phyloP scores from a whole-genome alignment of 1,140 invertebrate species.

The Mizuhopecten yessoensis region DNA sequence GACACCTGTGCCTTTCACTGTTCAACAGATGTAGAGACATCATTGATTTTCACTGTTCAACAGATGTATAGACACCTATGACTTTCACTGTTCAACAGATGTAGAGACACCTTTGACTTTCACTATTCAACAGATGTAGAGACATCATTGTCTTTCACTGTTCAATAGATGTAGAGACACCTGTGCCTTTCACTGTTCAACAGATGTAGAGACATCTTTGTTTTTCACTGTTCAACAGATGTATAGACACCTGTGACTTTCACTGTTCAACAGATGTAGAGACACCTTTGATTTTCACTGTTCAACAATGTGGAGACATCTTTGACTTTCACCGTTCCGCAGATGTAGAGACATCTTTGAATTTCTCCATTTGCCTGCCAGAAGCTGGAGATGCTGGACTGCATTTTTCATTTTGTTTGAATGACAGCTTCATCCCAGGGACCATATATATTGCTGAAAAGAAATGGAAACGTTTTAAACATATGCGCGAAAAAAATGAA shows the following conservation, averaged over 20 bases:
- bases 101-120: neutral
- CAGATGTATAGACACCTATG: neutral
- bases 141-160: neutral
- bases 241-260: neutral
- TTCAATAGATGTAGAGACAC: neutral
- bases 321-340: neutral
- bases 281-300: neutral
- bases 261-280: neutral
- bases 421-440: slow-evolving; percentile 95
- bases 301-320: neutral
- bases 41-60: neutral
- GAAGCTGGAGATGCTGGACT: neutral
- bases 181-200: neutral
- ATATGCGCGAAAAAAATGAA: too few species aligned
- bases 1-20: neutral
- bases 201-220: neutral
- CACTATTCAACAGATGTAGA: neutral
- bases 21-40: neutral
- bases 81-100: neutral
- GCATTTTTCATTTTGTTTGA: slow-evolving; percentile 34
- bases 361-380: too few species aligned
- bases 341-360: neutral
- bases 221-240: neutral
- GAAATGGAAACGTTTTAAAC: slow-evolving; percentile 52
- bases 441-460: slow-evolving; percentile 92